Evolutionary conservation across 2,113 vertebrate genomes (phyloP).

Genomic region (Pelecanus crispus): DNA sequence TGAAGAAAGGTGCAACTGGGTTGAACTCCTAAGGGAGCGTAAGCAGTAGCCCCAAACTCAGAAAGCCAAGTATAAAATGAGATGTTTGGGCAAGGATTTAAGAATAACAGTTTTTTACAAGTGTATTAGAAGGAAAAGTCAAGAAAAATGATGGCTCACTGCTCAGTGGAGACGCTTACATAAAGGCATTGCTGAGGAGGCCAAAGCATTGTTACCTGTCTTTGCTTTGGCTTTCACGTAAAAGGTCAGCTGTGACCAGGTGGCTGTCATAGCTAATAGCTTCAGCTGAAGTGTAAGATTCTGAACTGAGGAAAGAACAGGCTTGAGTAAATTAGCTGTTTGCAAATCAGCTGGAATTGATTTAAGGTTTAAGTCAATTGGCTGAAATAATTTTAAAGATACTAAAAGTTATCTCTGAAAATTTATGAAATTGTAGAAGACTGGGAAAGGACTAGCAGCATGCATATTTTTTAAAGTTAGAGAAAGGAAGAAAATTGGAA

Average conservation of each 20-base stretch:
- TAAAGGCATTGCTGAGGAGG: not conserved
- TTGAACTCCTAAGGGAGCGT: not conserved
- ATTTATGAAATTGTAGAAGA: not conserved
- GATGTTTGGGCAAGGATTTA: not conserved
- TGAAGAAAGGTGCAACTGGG: not conserved
- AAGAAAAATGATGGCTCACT: not conserved
- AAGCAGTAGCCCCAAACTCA: not conserved
- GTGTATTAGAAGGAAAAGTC: not conserved
- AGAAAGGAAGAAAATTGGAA: not conserved
- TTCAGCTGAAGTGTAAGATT: not conserved
- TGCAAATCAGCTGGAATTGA: not conserved
- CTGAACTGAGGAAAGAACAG: not conserved
- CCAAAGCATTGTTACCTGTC: not conserved
- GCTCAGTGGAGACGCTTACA: not conserved
- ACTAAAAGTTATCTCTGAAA: not conserved
- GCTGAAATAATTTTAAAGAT: not conserved
- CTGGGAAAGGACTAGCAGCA: not conserved
- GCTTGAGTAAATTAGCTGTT: not conserved
- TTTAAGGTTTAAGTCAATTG: not conserved
- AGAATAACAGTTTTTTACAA: not conserved
- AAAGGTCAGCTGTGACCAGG: not conserved
- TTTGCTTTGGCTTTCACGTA: not conserved
- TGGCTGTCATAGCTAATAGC: rapidly evolving
- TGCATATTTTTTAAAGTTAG: not conserved
- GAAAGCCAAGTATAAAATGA: not conserved